Evolutionary conservation across 2,113 vertebrate species (phyloP), one percentile per base, ranked within the genome.

Genomic region (Channa maculata): DNA sequence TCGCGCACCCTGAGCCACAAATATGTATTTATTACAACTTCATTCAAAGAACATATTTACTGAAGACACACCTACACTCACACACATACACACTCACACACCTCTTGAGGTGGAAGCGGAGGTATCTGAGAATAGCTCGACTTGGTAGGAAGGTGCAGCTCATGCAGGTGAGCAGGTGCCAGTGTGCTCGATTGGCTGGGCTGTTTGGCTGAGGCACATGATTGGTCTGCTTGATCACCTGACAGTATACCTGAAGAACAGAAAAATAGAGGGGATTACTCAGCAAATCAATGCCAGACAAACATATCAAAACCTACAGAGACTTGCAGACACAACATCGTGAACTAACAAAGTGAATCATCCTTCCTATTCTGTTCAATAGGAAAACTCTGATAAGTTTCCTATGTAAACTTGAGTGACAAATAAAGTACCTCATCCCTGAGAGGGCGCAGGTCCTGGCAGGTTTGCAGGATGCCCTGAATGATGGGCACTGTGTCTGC

Each of bases 201-300:
- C 95, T 95, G 90, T 95, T 96, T 55, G 96, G 96, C 78, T 97
- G 96, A 5, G 96, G 95, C 86, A 96, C 96, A n/a, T 97, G 95
- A 90, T 96, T 98, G 73, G 96, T 97, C 90, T 98, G 97, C 85
- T 98, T 98, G 93, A 98, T 96, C 84, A 97, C 94, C 93, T 98
- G 97, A 81, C 96, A 97, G 75, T 98, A 98, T 2, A 98, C 96
- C 92, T 93, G 38, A 24, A 59, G 64, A 68, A 38, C 36, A 69
- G 6, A 57, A 14, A 61, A 9, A 54, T 5, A 3, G 4, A 46
- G 12, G 4, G 0, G 0, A 34, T 65, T n/a, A 36, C 9, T 67
- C 24, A 68, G 5, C 39, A 8, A 50, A 24, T 62, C 36, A 5
- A 34, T 2, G 12, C 5, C 37, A 57, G 38, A 58, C 2, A 43